A percentile compares a stretch with the other conserved stretches of the same genome.
Evolutionary conservation across 2,113 vertebrate species (phyloP).

Genomic region (Epinephelus lanceolatus): DNA sequence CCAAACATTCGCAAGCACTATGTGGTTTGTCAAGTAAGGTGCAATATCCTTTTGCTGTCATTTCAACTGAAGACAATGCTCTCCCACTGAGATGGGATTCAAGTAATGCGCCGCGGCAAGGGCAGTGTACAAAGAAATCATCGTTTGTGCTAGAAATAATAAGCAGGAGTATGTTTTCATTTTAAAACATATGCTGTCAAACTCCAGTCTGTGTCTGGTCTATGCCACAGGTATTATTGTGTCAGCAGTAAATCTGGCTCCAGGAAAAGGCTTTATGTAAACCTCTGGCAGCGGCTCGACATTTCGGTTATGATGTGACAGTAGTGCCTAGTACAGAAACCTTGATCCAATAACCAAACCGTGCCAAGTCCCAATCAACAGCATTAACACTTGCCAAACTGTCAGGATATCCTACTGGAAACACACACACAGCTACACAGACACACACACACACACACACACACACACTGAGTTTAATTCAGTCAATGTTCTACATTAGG

Average conservation of each 20-base stretch:
- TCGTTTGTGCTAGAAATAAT: not conserved
- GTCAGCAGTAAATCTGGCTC: constrained; percentile 22
- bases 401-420: not conserved
- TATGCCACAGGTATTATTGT: constrained; percentile 10
- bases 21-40: constrained; percentile 16
- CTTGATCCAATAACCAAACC: constrained; percentile 42
- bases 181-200: constrained; percentile 6
- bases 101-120: not conserved
- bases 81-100: constrained; percentile 24
- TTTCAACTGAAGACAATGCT: constrained; percentile 35
- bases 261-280: constrained; percentile 20
- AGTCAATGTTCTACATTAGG: not conserved
- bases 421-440: not conserved
- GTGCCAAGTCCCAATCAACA: constrained; percentile 42
- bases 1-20: constrained; percentile 31
- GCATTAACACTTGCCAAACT: not conserved
- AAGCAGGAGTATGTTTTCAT: constrained; percentile 8
- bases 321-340: constrained; percentile 18
- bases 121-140: not conserved
- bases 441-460: not conserved
- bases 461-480: not conserved
- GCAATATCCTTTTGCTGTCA: constrained; percentile 44
- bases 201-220: constrained; percentile 9
- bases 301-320: constrained; percentile 23
- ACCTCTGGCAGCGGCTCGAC: constrained; percentile 11